Evolutionary conservation across 2,888 invertebrate species (phyloP), one percentile per base, ranked within the genome.

Genomic region (Brachyopa scutellaris): DNA sequence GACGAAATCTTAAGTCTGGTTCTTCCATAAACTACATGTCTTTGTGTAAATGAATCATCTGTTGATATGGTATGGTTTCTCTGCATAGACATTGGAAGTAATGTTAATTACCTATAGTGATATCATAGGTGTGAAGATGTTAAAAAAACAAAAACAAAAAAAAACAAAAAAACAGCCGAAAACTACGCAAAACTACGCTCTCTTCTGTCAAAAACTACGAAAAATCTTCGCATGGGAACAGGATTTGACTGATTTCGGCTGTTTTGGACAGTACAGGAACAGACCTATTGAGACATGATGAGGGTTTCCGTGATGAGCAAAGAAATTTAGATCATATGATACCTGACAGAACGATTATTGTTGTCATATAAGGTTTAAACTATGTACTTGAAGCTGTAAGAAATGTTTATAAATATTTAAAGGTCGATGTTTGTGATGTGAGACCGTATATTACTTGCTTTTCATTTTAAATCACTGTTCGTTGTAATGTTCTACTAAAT

Each of bases 391-490:
- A 36, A 1, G 40, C 8, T 19, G 21, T 38, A 8, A 8, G 7
- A 59, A 61, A 1, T 45, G 42, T 45, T 61, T 61, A 61, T 61
- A 61, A 61, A 61, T 61, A 42, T 61, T 42, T 31, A 61, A 9
- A 29, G 42, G 31, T 11, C 31, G 15, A 7, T 61, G 19, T 31
- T 51, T 13, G 21, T 40, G 1, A 17, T 33, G 33, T 17, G 26
- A 26, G 26, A 23, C 15, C 21, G 1, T 23, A 23, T 47, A 47
- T 7, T 5, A 11, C 8, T 21, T 15, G 21, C 17, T 53, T 53
- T 33, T 40, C 19, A 40, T 8, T 47, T 5, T 1, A 23, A 23
- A 6, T 11, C 23, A 23, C 6, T 38, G 38, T 15, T 33, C 15
- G 4, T 13, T 9, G 2, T n/a, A n/a, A n/a, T n/a, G n/a, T n/a